A percentile compares a stretch with the other conserved stretches of the same genome.
phyloP scores from a whole-genome alignment of 2,888 invertebrate species.

The Aricia artaxerxes region DNA sequence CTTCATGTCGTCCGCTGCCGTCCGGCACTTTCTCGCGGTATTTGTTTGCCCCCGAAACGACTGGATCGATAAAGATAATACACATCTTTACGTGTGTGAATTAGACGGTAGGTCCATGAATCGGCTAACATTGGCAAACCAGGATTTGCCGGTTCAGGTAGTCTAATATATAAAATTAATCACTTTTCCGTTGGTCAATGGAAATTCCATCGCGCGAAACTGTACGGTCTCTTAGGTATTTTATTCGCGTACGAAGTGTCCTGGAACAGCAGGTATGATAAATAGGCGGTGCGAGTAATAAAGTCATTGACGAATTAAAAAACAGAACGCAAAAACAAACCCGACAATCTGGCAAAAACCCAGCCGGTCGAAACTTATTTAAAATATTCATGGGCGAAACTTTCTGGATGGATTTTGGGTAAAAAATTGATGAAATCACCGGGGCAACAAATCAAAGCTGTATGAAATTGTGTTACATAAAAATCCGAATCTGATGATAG shows the following conservation, averaged over 20 bases:
- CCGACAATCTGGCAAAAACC: not conserved
- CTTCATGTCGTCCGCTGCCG: too few relatives aligned
- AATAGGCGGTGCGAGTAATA: not conserved
- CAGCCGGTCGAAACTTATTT: conserved; percentile 2
- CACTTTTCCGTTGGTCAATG: not conserved
- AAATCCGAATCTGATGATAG: not conserved
- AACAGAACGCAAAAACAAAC: not conserved
- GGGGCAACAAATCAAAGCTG: conserved; percentile 3
- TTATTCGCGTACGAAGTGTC: not conserved
- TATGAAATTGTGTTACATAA: conserved; percentile 21
- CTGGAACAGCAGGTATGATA: not conserved
- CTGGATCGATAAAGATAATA: too few relatives aligned
- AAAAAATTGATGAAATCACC: conserved; percentile 12
- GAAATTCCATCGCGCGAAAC: not conserved
- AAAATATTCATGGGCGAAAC: conserved; percentile 16
- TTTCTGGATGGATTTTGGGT: not conserved
- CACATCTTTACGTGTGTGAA: too few relatives aligned
- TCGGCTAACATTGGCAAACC: too few relatives aligned
- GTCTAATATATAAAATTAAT: too few relatives aligned
- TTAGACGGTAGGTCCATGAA: too few relatives aligned
- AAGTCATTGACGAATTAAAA: not conserved
- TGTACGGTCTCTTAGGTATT: too few relatives aligned
- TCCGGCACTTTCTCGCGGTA: too few relatives aligned
- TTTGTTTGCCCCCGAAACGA: too few relatives aligned
- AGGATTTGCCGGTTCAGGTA: too few relatives aligned